Evolutionary conservation across 2,888 invertebrate genomes (phyloP), one percentile per base, ranked within the genome.

Genomic region (Leucophora obtusa): DNA sequence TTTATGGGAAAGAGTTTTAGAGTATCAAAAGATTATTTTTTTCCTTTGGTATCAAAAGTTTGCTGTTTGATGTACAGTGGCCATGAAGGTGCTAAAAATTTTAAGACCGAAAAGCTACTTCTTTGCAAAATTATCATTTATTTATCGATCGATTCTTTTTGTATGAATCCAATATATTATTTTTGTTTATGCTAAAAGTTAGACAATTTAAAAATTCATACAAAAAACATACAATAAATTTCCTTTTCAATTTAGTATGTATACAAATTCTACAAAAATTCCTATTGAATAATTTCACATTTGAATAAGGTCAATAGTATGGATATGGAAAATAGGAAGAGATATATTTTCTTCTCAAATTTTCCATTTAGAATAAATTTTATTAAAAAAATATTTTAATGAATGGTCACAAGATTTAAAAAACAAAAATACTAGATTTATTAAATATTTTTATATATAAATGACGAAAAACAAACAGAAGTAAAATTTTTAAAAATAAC

Each of bases 391-490:
- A 69, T 75, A 69, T 69, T 69, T 63, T 58, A 76, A 58, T 2
- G 50, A 76, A 63, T 53, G 28, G 21, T 63, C 28, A 63, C 35
- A 21, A 69, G 56, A 53, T 59, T 59, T 58, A 9, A 53, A 21
- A 59, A n/a, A n/a, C n/a, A n/a, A 54, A 73, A 62, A 66, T 69
- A 51, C 63, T 53, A 79, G 68, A 69, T 47, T 43, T 79, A 56
- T 69, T 56, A 78, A 72, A 38, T 50, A 78, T 68, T 54, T 54
- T 28, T 43, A 15, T 63, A 72, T 53, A 69, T 35, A 15, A 56
- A 14, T n/a, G 33, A 59, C n/a, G 43, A 35, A 51, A 59, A 59
- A 28, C 24, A 63, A 28, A 28, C 28, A 28, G 28, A 28, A 28
- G 6, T 28, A 28, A 28, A 28, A 28, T 33, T 43, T 18, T 51